Percentiles rank a stretch among this genome's conserved stretches.
These are phyloP conservation scores for Athalia cordata DNA, from an alignment of 2,888 invertebrate genomes.

Conservation along the genomic window DNA sequence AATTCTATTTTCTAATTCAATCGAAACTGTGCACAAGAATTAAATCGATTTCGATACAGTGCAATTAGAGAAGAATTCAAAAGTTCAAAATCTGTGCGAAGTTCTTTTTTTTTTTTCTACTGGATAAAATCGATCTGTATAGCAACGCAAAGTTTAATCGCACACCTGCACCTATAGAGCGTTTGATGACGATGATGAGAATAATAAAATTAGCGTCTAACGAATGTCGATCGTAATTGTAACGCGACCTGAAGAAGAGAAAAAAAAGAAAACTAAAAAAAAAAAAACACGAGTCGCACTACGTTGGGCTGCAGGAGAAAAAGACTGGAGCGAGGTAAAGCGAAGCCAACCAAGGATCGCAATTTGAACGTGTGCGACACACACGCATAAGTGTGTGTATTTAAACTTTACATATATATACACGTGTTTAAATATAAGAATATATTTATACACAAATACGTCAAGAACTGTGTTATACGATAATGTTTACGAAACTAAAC, in stretches of 20 bases:
- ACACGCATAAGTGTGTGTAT: background rate
- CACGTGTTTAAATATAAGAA: background rate
- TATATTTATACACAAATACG: background rate
- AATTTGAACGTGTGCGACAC: background rate
- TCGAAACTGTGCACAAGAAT: too few species aligned
- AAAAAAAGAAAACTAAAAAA: too few species aligned
- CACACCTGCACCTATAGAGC: too few species aligned
- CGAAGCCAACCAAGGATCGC: slow-evolving; percentile 39
- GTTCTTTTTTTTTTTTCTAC: too few species aligned
- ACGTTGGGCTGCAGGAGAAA: background rate
- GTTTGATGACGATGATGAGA: background rate
- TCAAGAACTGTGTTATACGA: background rate
- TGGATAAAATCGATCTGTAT: too few species aligned
- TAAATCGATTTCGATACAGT: too few species aligned
- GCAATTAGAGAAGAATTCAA: too few species aligned
- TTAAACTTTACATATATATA: background rate
- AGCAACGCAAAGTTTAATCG: too few species aligned
- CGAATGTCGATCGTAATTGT: slow-evolving; percentile 32
- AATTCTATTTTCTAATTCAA: too few species aligned
- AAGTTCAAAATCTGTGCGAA: too few species aligned
- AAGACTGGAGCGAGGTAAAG: slow-evolving; percentile 14
- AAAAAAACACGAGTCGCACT: background rate
- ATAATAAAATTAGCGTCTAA: background rate
- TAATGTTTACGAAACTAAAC: slow-evolving; percentile 35
- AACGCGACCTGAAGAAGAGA: slow-evolving; percentile 18